phyloP scores from a whole-genome alignment of 1,140 invertebrate species.

The Micrasema longulum region DNA sequence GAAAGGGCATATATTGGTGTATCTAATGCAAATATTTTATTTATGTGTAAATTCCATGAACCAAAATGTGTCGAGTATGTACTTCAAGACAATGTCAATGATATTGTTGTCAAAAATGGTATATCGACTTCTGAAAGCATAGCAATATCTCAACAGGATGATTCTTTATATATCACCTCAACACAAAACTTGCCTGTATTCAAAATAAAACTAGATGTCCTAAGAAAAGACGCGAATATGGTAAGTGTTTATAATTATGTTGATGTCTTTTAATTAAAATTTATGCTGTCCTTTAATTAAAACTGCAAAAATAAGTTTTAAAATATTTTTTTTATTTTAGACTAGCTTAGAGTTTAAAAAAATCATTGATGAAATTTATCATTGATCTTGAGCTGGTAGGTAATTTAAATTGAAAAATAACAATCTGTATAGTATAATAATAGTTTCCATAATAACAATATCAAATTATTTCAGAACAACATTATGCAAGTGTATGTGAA shows the following conservation, averaged over 20 bases:
- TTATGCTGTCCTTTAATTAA: no score
- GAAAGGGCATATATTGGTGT: constrained; percentile 44
- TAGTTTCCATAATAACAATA: no score
- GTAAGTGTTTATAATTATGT: background rate
- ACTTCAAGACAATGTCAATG: constrained; percentile 18
- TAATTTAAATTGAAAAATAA: no score
- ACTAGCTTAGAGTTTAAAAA: no score
- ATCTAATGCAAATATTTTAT: constrained; percentile 44
- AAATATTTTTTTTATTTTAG: no score
- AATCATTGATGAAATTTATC: no score
- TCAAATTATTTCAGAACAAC: constrained; percentile 34
- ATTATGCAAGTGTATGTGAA: constrained; percentile 6
- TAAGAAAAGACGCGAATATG: constrained; percentile 11
- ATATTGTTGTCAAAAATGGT: constrained; percentile 4
- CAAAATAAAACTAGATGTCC: constrained; percentile 28
- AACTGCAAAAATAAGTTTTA: no score
- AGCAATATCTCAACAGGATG: constrained; percentile 36
- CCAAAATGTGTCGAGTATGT: constrained; percentile 32
- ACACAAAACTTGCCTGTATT: constrained; percentile 11
- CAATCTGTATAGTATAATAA: no score
- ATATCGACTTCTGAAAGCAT: constrained; percentile 40
- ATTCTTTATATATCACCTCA: constrained; percentile 44
- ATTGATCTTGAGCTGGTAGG: no score
- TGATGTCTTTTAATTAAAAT: background rate
- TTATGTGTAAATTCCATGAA: constrained; percentile 28